Evolutionary conservation across 2,797 vertebrate species (phyloP).

Genomic region (Enteromius trimaculatus): DNA sequence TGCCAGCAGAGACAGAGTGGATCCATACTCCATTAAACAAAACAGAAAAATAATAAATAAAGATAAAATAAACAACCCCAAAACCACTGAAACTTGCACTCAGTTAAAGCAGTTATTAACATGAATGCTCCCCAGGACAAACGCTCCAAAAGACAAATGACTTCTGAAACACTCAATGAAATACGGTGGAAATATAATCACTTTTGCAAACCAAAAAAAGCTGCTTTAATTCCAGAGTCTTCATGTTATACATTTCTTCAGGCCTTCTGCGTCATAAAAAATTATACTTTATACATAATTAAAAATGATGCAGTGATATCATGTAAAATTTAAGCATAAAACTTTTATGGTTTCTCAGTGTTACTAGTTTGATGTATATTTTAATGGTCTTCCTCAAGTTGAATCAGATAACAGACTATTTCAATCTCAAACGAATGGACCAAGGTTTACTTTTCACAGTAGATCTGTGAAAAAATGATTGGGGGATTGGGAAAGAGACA

Average conservation of each 20-base stretch:
- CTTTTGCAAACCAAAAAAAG: not conserved
- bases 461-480: conserved; percentile 29
- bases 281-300: not conserved
- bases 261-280: not conserved
- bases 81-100: conserved; percentile 2
- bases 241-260: not conserved
- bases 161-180: not conserved
- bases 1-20: conserved; percentile 38
- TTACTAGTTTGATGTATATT: conserved; percentile 20
- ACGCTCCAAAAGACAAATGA: conserved; percentile 3
- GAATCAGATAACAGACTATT: not conserved
- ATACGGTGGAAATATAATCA: not conserved
- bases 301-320: not conserved
- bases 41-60: not conserved
- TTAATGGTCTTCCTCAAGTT: conserved; percentile 10
- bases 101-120: conserved; percentile 22
- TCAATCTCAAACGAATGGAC: not conserved
- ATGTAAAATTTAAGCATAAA: conserved; percentile 2
- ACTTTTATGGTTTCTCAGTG: not conserved
- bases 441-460: conserved; percentile 19
- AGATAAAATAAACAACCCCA: not conserved
- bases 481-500: conserved; percentile 18
- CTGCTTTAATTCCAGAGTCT: not conserved
- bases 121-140: not conserved
- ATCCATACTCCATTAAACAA: conserved; percentile 41